A percentile compares a stretch with the other conserved stretches of the same genome.
Evolutionary conservation across 2,797 vertebrate species (phyloP).

Genomic region (Eospalax fontanierii): DNA sequence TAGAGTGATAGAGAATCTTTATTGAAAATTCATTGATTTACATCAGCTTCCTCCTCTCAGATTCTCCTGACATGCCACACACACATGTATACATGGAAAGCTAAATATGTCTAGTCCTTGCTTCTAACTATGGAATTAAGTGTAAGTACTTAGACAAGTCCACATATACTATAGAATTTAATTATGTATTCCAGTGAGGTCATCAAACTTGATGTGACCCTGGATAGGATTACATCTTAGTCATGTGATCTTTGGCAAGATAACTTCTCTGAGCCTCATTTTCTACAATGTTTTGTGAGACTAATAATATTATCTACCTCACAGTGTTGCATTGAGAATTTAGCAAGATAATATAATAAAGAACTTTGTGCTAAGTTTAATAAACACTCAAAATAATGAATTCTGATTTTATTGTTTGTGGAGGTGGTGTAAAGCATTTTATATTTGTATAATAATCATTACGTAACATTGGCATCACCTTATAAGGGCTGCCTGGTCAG

Average conservation of each 20-base stretch:
- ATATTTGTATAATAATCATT: background rate
- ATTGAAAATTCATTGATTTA: conserved; percentile 51
- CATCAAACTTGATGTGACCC: background rate
- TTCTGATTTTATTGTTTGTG: background rate
- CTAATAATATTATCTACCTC: background rate
- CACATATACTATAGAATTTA: background rate
- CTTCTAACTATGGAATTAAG: conserved; percentile 34
- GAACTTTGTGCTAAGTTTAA: background rate
- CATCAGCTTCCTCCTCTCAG: background rate
- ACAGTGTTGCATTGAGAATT: conserved; percentile 22
- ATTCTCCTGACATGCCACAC: background rate
- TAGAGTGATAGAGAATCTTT: conserved; percentile 38
- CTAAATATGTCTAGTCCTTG: background rate
- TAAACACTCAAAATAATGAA: background rate
- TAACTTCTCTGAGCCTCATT: conserved; percentile 15
- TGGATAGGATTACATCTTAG: background rate
- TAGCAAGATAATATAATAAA: conserved; percentile 45
- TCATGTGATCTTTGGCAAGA: background rate
- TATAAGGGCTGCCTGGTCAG: background rate
- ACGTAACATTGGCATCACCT: background rate
- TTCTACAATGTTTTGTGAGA: background rate
- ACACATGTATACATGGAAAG: background rate
- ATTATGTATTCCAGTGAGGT: background rate
- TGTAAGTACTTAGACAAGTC: conserved; percentile 12
- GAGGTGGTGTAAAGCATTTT: conserved; percentile 1